Evolutionary conservation across 2,797 vertebrate genomes (phyloP), one percentile per base, ranked within the genome.

Genomic region (Florisuga fusca): DNA sequence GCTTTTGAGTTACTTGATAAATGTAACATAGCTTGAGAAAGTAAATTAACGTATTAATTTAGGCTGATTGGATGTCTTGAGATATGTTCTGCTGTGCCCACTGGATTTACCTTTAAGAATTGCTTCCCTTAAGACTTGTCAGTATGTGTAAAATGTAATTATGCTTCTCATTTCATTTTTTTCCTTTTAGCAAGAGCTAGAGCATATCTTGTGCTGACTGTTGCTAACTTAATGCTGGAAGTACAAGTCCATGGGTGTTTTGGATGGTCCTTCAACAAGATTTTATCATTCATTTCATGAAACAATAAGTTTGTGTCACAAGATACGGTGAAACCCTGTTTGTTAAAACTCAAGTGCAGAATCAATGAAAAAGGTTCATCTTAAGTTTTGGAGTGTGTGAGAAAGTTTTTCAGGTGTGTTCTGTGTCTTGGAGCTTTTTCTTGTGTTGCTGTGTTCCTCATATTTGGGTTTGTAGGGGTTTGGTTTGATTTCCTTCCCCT

Each of bases 121-220:
- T 48, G 6, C 33, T 72, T 74, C 36, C 82, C 38, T 1, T 66
- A n/a, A 66, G 19, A 12, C 41, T 58, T 43, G 12, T 78, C 13
- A 16, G 41, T 82, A 38, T 36, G 12, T 43, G 6, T 79, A 76
- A 76, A n/a, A 34, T 66, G 21, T 20, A 46, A 46, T 46, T 53
- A 23, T 63, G 12, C 33, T 91, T 74, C 21, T 6, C 12, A 6
- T 59, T 77, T 76, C 7, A 29, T 7, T 76, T 58, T 89, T 78
- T n/a, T 33, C 7, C 38, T 71, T 59, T 41, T 25, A 63, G 25
- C 27, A 46, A 53, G 53, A 83, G 6, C 5, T 38, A 20, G 16
- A 31, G 6, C 0, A 0, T 59, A 20, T 62, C 13, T 74, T 50
- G 3, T 55, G 13, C 38, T 15, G 51, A 6, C 26, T n/a, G 5